Base-by-base conservation (phyloP, 2,888 invertebrate species). In the Pterostichus madidus region DNA sequence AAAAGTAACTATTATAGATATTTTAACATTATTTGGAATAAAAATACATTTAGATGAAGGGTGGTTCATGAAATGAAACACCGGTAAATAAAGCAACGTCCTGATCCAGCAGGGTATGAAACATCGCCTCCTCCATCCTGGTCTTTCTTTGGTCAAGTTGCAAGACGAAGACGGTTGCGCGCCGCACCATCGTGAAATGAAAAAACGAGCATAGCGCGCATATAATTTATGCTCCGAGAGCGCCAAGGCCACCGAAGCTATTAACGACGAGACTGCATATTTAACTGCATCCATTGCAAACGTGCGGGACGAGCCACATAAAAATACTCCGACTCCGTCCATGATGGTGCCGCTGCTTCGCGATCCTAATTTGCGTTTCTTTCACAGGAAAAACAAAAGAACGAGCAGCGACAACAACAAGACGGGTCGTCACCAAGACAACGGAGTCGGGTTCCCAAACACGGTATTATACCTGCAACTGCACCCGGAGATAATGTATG, bases 191-290 rank as follows among this genome's bases (percentile, higher is more conserved):
- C 68, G 44, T 17, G 68, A 61, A 75, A 75, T 75, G 59, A 75
- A 61, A 81, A 75, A 75, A 56, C 46, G 73, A 81, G 61, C 59
- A 73, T 35, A 73, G 75, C 80, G 56, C 68, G 32, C 52, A 46
- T 75, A 81, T 81, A 81, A 81, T 81, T 81, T 81, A 81, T 81
- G 81, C 81, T 68, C 75, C 35, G 15, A 75, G 81, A 68, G 81
- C 81, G 81, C 81, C 81, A 81, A 81, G 81, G 81, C 81, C 81
- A 75, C 75, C 49, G 75, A 75, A 81, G 81, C 81, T 81, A 81
- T 81, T 81, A 81, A 81, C 81, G 75, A 81, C 81, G 81, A 81
- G 81, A 81, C 81, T 81, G 81, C 81, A 81, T 81, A 81, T 81
- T 81, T 81, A 81, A 81, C 73, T 81, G 81, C 81, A 81, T 81